A percentile compares a stretch with the other conserved stretches of the same genome.
These are phyloP conservation scores for Pegoplata infirma DNA, from an alignment of 2,888 invertebrate genomes.

Conservation along the genomic window DNA sequence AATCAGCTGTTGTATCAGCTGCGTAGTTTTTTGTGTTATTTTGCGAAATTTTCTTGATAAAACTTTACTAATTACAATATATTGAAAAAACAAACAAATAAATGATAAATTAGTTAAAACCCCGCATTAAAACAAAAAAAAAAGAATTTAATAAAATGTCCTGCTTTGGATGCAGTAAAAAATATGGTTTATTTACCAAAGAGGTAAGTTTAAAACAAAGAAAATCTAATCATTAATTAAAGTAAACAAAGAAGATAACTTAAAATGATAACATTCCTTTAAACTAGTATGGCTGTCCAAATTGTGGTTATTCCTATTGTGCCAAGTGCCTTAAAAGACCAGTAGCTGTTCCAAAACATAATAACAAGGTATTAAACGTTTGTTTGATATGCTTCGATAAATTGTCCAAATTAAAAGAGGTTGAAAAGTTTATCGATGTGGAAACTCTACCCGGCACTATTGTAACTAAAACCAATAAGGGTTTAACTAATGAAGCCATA, in stretches of 20 bases:
- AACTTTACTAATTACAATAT: no score
- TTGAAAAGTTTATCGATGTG: slow-evolving; percentile 68
- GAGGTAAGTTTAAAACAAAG: slow-evolving; percentile 80
- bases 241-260: background rate
- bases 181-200: slow-evolving; percentile 85
- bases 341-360: slow-evolving; percentile 82
- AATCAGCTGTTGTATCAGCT: background rate
- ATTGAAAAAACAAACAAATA: background rate
- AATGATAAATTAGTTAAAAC: slow-evolving; percentile 4
- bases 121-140: slow-evolving; percentile 1
- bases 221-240: slow-evolving; percentile 19
- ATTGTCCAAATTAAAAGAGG: slow-evolving; percentile 69
- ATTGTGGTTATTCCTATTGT: slow-evolving; percentile 91
- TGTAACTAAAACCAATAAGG: slow-evolving; percentile 63
- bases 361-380: slow-evolving; percentile 83
- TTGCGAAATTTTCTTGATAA: no score
- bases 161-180: slow-evolving; percentile 85
- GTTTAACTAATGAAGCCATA: slow-evolving; percentile 32
- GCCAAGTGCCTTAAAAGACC: slow-evolving; percentile 88
- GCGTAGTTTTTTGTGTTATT: background rate
- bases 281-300: slow-evolving; percentile 89
- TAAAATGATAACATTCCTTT: background rate
- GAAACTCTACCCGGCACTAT: slow-evolving; percentile 79
- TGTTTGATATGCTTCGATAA: slow-evolving; percentile 79
- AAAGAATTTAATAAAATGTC: slow-evolving; percentile 80